Evolutionary conservation across 2,888 invertebrate genomes (phyloP).

Genomic region (Pammene fasciana): DNA sequence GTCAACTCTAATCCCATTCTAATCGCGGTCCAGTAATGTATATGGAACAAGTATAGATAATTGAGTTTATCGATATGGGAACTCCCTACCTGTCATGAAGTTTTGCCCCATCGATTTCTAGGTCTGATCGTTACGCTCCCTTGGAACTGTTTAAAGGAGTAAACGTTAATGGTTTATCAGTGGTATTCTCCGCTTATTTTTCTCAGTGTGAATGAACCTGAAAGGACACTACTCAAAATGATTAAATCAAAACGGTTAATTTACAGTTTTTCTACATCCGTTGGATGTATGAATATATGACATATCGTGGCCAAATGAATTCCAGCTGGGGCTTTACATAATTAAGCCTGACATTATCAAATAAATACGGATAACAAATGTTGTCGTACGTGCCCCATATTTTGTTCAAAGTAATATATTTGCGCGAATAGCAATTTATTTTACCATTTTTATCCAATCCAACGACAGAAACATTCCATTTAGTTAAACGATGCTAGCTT

Average conservation of each 20-base stretch:
- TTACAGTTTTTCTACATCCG: not conserved
- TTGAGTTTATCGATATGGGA: no score
- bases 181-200: no score
- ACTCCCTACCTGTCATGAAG: no score
- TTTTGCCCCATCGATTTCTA: no score
- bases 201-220: no score
- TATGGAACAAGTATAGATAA: no score
- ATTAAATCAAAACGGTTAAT: not conserved
- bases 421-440: slow-evolving; percentile 23
- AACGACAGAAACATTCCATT: slow-evolving; percentile 29
- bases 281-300: slow-evolving; percentile 1
- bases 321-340: slow-evolving; percentile 19
- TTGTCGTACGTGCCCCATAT: slow-evolving; percentile 33
- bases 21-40: no score
- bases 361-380: slow-evolving; percentile 39
- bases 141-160: no score
- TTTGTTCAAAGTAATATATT: slow-evolving; percentile 32
- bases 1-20: no score
- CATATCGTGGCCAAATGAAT: slow-evolving; percentile 5
- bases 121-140: no score
- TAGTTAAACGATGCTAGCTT: slow-evolving; percentile 20
- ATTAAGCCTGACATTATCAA: slow-evolving; percentile 36
- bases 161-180: no score
- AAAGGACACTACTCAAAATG: no score
- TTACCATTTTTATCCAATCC: slow-evolving; percentile 29